Base-by-base conservation (phyloP, 2,113 vertebrate species). In the Daphoenositta chrysoptera region DNA sequence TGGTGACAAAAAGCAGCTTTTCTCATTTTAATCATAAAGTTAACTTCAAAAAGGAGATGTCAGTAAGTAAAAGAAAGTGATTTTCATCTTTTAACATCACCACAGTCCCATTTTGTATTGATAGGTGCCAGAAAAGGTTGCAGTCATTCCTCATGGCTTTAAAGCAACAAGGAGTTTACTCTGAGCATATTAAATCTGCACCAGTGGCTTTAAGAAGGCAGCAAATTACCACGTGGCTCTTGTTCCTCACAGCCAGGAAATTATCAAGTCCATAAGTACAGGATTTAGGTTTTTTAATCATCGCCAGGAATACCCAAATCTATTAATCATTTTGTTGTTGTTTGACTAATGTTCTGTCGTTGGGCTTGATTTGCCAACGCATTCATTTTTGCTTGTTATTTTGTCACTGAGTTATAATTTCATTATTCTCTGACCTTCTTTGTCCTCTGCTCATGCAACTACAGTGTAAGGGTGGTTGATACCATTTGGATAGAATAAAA, bases 61-160 rank as follows among this genome's bases (percentile, higher is more conserved):
- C 54, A 94, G 78, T 50, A 40, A 92, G 78, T 68, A 64, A 78
- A 91, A 89, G 50, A 88, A 85, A 95, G 80, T n/a, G 54, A 87
- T 95, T 91, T 95, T 83, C 71, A 51, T 94, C 77, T 91, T 94
- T 90, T 95, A 91, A 83, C 93, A 91, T 92, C 65, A 11, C 83
- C 68, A 81, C 89, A 93, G 89, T 80, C 84, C 37, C 48, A 53
- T 94, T 95, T 96, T 94, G 96, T 97, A 91, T 89, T 97, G 80
- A 93, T 68, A 93, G 66, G 4, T 85, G 69, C 64, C 94, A 48
- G 60, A 87, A 87, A 60, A 45, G 31, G 61, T 95, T 83, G 80
- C 44, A 81, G 2, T 68, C 73, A 76, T 93, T 93, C n/a, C 63
- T 61, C 65, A 33, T 56, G 69, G 40, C 33, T 60, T 75, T 57